Evolutionary conservation across 2,888 invertebrate genomes (phyloP), one percentile per base, ranked within the genome.

Genomic region (Metacarcinus magister): DNA sequence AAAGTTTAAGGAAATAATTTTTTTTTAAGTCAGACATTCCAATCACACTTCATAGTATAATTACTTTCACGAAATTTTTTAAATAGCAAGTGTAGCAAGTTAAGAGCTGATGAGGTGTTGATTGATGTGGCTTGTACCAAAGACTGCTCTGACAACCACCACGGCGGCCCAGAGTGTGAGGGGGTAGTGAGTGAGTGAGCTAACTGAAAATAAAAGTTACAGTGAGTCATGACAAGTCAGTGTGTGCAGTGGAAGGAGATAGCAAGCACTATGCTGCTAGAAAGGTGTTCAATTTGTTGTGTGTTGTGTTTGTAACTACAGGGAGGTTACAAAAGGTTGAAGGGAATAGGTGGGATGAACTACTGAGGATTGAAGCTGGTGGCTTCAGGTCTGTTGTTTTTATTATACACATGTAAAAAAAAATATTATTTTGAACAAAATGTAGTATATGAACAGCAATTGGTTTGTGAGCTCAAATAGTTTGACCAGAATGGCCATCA

Each of bases 121-220:
- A 87, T 60, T 23, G 82, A 75, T 82, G 92, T 92, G 91, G 92
- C 94, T 94, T 94, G 92, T 92, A 94, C 94, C 94, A 94, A 96
- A 96, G 94, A 94, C 94, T 96, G 94, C 90, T 82, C 82, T 94
- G 82, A 96, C 46, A 89, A 93, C 95, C 93, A 93, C 90, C 89
- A 93, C 32, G 28, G 87, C 48, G 46, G 90, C 60, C 91, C 94
- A 95, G 28, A 43, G 54, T 95, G 91, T 91, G 90, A 95, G 43
- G 93, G 75, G 44, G 28, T 43, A 82, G 75, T 93, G 60, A 75
- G 44, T n/a, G 23, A 82, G 75, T 93, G 60, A 75, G 44, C 43
- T 23, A 43, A 93, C 39, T 54, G 90, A 89, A 89, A 94, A 90
- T 16, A 60, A 44, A n/a, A 67, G 16, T 10, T 28, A 46, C n/a